Conservation (phyloP, 2,888 invertebrate genomes). For the Phania funesta region DNA sequence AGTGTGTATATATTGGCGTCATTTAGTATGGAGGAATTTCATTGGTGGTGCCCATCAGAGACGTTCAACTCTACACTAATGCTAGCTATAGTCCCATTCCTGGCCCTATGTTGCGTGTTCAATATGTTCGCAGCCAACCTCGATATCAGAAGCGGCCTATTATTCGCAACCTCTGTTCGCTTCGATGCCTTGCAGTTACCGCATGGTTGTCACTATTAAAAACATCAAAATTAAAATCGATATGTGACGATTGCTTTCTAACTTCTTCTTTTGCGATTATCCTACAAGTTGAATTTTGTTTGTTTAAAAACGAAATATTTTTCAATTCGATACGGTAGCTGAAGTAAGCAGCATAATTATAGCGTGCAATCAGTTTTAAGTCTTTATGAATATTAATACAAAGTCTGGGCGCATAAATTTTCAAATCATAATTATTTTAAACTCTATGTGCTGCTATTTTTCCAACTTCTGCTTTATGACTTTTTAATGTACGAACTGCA, state of each 20-base stretch:
- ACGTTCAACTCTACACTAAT: too few relatives aligned
- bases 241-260: background rate
- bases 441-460: background rate
- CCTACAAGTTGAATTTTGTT: background rate
- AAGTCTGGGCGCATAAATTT: constrained; percentile 45
- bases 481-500: background rate
- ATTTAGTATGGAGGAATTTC: too few relatives aligned
- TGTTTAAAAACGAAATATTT: background rate
- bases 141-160: too few relatives aligned
- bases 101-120: too few relatives aligned
- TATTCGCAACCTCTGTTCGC: too few relatives aligned
- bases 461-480: background rate
- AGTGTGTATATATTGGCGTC: too few relatives aligned
- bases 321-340: constrained; percentile 32
- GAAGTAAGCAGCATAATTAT: constrained; percentile 55
- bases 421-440: constrained; percentile 30
- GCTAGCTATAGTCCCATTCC: too few relatives aligned
- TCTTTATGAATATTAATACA: constrained; percentile 68
- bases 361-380: constrained; percentile 50
- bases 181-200: too few relatives aligned
- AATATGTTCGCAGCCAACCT: too few relatives aligned
- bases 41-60: too few relatives aligned
- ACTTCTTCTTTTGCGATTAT: background rate
- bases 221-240: too few relatives aligned
- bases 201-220: too few relatives aligned